phyloP scores from a whole-genome alignment of 2,888 invertebrate species.

The Brachyopa scutellaris region DNA sequence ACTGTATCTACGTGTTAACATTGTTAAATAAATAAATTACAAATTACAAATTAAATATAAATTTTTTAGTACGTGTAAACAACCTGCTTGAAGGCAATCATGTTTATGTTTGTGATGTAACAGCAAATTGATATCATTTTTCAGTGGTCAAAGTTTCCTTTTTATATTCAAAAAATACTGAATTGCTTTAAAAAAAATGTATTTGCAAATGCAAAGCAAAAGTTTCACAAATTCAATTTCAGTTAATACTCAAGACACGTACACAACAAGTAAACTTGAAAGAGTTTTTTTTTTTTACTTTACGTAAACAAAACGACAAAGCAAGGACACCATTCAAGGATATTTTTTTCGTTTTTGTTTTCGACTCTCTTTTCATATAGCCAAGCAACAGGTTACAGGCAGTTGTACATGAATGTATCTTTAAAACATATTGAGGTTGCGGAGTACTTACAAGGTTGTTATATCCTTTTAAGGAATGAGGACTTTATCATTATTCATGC shows the following conservation, averaged over 20 bases:
- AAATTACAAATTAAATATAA: too few relatives aligned
- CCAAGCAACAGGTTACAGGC: not conserved
- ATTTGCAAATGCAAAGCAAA: not conserved
- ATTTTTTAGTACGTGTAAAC: too few relatives aligned
- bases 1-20: too few relatives aligned
- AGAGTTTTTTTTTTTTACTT: not conserved
- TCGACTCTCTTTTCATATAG: not conserved
- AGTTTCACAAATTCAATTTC: not conserved
- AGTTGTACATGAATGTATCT: not conserved
- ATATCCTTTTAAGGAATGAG: too few relatives aligned
- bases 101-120: not conserved
- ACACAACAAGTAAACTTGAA: not conserved
- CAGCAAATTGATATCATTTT: constrained; percentile 6
- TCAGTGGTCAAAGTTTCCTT: not conserved
- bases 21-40: too few relatives aligned
- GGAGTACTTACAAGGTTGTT: not conserved
- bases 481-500: too few relatives aligned
- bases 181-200: not conserved
- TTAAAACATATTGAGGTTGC: not conserved
- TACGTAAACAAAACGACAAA: not conserved
- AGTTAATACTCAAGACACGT: not conserved
- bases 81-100: too few relatives aligned
- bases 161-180: not conserved
- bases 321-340: constrained; percentile 1
- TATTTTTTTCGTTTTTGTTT: not conserved